Evolutionary conservation across 2,113 vertebrate species (phyloP), one percentile per base, ranked within the genome.

Genomic region (Solea solea): DNA sequence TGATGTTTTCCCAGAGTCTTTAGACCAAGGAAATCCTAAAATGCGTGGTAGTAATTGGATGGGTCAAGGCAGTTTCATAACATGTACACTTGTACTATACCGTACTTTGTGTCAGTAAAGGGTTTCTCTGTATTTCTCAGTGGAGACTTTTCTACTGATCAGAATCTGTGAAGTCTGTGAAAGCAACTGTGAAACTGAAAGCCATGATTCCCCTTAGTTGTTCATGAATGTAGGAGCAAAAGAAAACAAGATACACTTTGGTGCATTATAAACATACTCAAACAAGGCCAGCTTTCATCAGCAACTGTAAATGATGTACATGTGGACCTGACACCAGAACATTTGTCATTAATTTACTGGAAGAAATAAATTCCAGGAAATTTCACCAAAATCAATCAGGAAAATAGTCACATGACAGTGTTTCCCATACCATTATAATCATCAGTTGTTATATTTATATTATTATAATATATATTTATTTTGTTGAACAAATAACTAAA

Each of bases 1-100:
- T 48, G 58, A 64, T 14, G 65, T 16, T 76, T 53, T 75, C 49
- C 58, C 67, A 64, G 57, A 42, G 44, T 61, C 10, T 13, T 10
- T 2, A 28, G 16, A 69, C 73, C 16, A 0, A 28, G 51, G 8
- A 44, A 8, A 44, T 9, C 7, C 8, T 44, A 44, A 44, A 44
- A n/a, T 42, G 14, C 28, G 2, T 25, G 2, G 41, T 12, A 46
- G 45, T 1, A 60, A 53, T 27, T 11, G 39, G 4, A 63, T 25
- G 21, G 25, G 13, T 10, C 12, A 12, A 41, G 21, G 27, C 14
- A 45, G 12, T 39, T n/a, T 41, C 40, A 40, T 9, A 39, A 60
- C 8, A 21, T 40, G 21, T 46, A 16, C 21, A 21, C 46, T 44
- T 28, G 9, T 6, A 3, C 14, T 57, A 42, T 13, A 16, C 45